A percentile compares a stretch with the other conserved stretches of the same genome.
phyloP scores from a whole-genome alignment of 1,140 invertebrate species.

The Uloborus diversus region DNA sequence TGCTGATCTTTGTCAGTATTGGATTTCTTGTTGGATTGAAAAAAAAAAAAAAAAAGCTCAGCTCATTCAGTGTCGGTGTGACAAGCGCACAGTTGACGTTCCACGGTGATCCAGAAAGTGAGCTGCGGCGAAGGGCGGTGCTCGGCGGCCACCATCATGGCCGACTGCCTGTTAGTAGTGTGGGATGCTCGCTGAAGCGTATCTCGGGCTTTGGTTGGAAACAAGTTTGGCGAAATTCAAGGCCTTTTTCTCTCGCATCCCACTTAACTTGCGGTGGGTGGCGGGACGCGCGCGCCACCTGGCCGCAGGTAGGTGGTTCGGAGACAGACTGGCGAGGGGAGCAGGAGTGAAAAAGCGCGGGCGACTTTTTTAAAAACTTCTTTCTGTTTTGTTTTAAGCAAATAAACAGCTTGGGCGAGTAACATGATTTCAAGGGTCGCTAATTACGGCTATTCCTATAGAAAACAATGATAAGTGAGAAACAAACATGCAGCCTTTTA shows the following conservation, averaged over 20 bases:
- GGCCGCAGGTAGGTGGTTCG: conserved; percentile 32
- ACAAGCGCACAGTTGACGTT: background rate
- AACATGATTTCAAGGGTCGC: background rate
- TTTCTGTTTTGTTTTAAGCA: background rate
- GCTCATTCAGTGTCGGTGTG: no score
- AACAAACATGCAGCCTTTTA: background rate
- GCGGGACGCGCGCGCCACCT: conserved; percentile 34
- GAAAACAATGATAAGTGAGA: background rate
- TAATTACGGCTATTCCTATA: background rate
- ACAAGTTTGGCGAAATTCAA: conserved; percentile 37
- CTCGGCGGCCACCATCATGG: conserved; percentile 10
- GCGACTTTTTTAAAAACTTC: background rate
- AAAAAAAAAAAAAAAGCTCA: no score
- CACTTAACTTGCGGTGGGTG: conserved; percentile 53
- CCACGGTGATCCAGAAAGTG: background rate
- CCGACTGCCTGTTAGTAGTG: background rate
- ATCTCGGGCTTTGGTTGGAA: conserved; percentile 10
- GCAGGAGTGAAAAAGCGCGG: background rate
- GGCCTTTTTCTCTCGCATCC: conserved; percentile 49
- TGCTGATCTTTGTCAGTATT: background rate
- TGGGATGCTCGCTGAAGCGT: conserved; percentile 32
- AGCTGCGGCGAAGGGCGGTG: background rate
- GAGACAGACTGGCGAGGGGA: no score
- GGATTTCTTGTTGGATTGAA: background rate
- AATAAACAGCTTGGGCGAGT: background rate